Evolutionary conservation across 1,140 invertebrate genomes (phyloP), one percentile per base, ranked within the genome.

Genomic region (Harpegnathos saltator): DNA sequence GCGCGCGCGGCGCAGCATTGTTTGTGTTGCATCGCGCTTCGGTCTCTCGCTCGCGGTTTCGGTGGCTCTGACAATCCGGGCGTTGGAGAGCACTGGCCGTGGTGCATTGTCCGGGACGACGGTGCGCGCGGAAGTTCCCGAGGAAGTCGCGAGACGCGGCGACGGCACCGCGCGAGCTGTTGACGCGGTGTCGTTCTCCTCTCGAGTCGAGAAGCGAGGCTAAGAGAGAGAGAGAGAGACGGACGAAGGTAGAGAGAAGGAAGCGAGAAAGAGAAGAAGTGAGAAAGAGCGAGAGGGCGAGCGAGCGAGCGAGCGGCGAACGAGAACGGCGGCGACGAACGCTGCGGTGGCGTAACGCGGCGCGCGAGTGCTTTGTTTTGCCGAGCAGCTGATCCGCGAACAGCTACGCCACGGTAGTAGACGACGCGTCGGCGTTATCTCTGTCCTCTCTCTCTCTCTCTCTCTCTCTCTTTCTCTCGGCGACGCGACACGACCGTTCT

Each of bases 291-390:
- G 68, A 22, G 26, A 56, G 24, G 26, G 38, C 14, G 26, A 50
- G 29, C 5, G 56, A 19, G 38, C 22, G 29, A 17, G 14, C 5
- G 63, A 44, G 38, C 38, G 38, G 68, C 38, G 77, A 54, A 29
- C 50, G 59, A 82, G 69, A 33, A 59, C 72, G 44, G n/a, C 29
- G n/a, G 63, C n/a, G 24, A 66, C 63, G 62, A 26, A 19, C 19
- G 72, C 50, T 26, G 71, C 63, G 71, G 61, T 38, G 26, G 66
- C 56, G 78, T 63, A 72, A 74, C 69, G 59, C 78, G 69, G 78
- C 72, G 82, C 84, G 90, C 85, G 73, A 90, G 87, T 91, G 90
- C 92, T 92, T 93, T 93, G 92, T 93, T 94, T 93, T 92, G 92
- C 85, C 84, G 87, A 93, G 91, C 92, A 93, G 92, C 92, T 94